Evolutionary conservation across 2,888 invertebrate species (phyloP), one percentile per base, ranked within the genome.

Genomic region (Hypolimnas misippus): DNA sequence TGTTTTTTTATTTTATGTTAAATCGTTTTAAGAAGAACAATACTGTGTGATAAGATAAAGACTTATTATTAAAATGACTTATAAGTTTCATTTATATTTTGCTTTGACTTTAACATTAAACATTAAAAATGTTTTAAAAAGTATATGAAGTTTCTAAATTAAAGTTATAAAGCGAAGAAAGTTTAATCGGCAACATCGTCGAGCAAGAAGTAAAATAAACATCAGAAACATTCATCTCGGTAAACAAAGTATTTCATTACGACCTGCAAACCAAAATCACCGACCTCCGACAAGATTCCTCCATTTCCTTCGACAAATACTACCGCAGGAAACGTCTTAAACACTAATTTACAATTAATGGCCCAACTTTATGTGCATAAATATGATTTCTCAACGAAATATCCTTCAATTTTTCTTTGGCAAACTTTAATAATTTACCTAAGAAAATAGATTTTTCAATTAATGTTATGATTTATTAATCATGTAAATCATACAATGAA

Each of bases 181-280:
- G 74, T 76, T 76, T 74, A 76, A 76, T 70, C 73, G 72, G 70
- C 72, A 69, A 70, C 71, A 69, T 69, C 64, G 70, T 71, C 72
- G 73, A 56, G 70, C 69, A 67, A 73, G 73, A 71, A 81, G 73
- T 73, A 78, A 83, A 86, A 84, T 82, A 85, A 86, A 77, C 70
- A 19, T 19, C 10, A 46, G 70, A 79, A 86, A 85, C 83, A 84
- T 83, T 86, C 79, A 80, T 76, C 68, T 73, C 76, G 57, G 76
- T 78, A 77, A 82, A 81, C 76, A 77, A 84, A 84, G 81, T 83
- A 84, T 87, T 88, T 86, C 84, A 87, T 87, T 87, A 86, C 81
- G 81, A 80, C 73, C 79, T 73, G 76, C 51, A 73, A 75, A 77
- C n/a, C 76, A 80, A 85, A 83, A 83, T 83, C 79, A 76, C 75